Evolutionary conservation across 2,888 invertebrate species (phyloP).

Genomic region (Sarcophaga subvicina): DNA sequence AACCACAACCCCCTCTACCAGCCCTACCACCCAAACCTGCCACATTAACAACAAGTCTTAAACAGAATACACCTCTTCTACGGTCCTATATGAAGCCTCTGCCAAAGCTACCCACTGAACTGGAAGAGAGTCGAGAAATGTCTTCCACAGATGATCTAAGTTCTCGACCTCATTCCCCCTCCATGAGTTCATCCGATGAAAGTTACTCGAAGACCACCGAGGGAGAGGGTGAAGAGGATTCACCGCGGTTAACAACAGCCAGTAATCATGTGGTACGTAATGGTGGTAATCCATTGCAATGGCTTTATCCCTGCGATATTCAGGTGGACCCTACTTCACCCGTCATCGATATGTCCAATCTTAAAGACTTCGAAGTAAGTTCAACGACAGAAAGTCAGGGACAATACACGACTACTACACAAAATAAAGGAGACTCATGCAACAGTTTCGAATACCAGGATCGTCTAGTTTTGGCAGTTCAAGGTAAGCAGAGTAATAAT

Average conservation of each 20-base stretch:
- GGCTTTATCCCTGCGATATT: constrained; percentile 85
- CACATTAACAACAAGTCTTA: constrained; percentile 73
- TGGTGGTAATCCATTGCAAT: constrained; percentile 83
- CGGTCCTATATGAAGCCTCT: constrained; percentile 84
- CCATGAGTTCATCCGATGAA: constrained; percentile 92
- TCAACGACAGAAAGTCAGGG: constrained; percentile 83
- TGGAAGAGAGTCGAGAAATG: constrained; percentile 81
- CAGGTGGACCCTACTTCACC: constrained; percentile 83
- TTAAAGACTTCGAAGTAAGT: constrained; percentile 81
- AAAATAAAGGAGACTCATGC: constrained; percentile 85
- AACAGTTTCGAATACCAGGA: constrained; percentile 86
- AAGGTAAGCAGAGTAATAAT: constrained; percentile 75
- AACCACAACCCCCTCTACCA: constrained; percentile 76
- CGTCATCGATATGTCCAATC: constrained; percentile 78
- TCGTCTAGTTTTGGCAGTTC: constrained; percentile 64
- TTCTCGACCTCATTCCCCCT: constrained; percentile 90
- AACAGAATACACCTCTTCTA: constrained; percentile 76
- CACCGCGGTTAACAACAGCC: constrained; percentile 76
- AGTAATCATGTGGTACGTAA: constrained; percentile 74
- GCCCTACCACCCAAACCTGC: constrained; percentile 82
- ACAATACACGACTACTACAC: constrained; percentile 83
- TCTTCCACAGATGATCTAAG: constrained; percentile 93
- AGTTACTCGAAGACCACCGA: constrained; percentile 92
- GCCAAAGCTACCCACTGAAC: constrained; percentile 83
- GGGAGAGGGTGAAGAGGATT: constrained; percentile 83